Base-by-base conservation (phyloP, 2,888 invertebrate species). In the Caradrina kadenii region DNA sequence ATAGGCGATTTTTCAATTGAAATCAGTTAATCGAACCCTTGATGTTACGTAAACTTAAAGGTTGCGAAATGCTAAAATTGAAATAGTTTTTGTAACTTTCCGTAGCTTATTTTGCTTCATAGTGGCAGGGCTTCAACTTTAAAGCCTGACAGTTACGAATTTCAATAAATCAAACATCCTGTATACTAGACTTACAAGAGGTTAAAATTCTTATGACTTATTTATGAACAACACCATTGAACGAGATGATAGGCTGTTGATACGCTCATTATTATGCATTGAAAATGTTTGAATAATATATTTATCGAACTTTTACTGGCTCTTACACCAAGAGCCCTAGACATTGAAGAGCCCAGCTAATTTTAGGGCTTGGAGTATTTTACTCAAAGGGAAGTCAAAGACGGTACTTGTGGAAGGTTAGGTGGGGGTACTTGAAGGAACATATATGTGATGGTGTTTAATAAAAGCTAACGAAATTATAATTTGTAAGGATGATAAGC, bases 251-350 rank as follows among this genome's bases (percentile, higher is more conserved):
- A 77, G 81, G 53, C 78, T 49, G 49, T 63, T 69, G 62, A 77
- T 71, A 81, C 71, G 52, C 78, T 78, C 77, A 81, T 78, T 66
- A 78, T 63, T 78, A 78, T 78, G 78, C 78, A 78, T 78, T 77
- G 78, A 78, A 78, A 78, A 77, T 77, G 50, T 71, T 76, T 81
- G 78, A 81, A 81, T 77, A 81, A 78, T 77, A 67, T 63, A 81
- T 78, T 78, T 77, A 77, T 78, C 78, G 81, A 70, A 71, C 71
- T 70, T 71, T 66, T 71, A 71, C 42, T 66, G 72, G 62, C 49
- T 78, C 63, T 78, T 61, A 77, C 53, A 52, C 50, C 6, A 26
- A 81, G 66, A 71, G 42, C 63, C 60, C 72, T 81, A 81, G 63
- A 81, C 49, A 63, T 77, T 77, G 55, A 66, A 81, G 56, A 77